Evolutionary conservation across 2,888 invertebrate species (phyloP), one percentile per base, ranked within the genome.

Genomic region (Leucoptera coffeella): DNA sequence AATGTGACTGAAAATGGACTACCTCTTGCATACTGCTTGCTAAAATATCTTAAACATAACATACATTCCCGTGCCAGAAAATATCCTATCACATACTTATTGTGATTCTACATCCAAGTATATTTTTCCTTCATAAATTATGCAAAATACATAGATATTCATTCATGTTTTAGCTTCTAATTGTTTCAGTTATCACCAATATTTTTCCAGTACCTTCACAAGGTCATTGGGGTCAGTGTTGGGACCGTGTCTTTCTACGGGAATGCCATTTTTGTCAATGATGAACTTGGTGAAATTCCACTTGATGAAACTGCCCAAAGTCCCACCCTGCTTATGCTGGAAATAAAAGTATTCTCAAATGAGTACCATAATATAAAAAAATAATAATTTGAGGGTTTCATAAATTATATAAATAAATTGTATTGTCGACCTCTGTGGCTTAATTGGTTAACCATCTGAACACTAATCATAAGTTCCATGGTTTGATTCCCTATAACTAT

Each of bases 211-310:
- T 15, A 65, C 55, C 23, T 62, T 60, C 3, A 67, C 64, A 31
- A 77, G 41, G 35, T 73, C 64, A 30, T 51, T 38, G 0, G 77
- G 77, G 30, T 75, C 72, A 1, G 69, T 67, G 15, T 75, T 78
- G 1, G 82, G 80, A 1, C 76, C 78, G 37, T 77, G 80, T 30
- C 83, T 69, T 37, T 79, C 78, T 2, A 81, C 77, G 1, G 81
- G 80, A 6, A 75, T 59, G 4, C 87, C 87, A 14, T 83, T 53
- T 40, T 79, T 81, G 57, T 86, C 73, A 11, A 88, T 62, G 31
- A 89, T 74, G 59, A 90, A 89, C 50, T 90, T 88, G 17, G 86
- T 80, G 55, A 87, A 89, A 53, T 89, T 88, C 89, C 89, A 88
- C 53, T 89, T 88, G 47, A 89, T 81, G 42, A 81, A 79, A 41